A percentile compares a stretch with the other conserved stretches of the same genome.
Conservation (phyloP, 1,140 invertebrate species). For the Heliconius melpomene region DNA sequence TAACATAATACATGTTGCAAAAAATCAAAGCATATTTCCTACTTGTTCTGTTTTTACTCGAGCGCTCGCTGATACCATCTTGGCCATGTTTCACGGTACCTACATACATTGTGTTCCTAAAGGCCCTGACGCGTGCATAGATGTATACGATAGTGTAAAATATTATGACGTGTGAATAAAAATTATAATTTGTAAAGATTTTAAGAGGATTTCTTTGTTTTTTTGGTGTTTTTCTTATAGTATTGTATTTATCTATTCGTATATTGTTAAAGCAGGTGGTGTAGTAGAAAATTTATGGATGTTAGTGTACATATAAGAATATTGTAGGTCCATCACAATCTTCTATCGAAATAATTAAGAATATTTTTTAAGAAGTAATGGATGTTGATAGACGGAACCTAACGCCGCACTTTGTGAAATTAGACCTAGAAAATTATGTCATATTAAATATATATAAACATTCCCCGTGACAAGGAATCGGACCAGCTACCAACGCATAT, state of each 20-base stretch:
- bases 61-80: slow-evolving; percentile 54
- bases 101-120: slow-evolving; percentile 40
- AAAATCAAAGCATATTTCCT: slow-evolving; percentile 36
- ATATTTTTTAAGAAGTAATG: too few relatives aligned
- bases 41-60: slow-evolving; percentile 45
- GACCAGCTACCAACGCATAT: background rate
- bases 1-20: slow-evolving; percentile 35
- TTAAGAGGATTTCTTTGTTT: slow-evolving; percentile 31
- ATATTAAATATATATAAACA: background rate
- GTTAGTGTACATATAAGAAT: background rate
- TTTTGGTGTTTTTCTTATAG: background rate
- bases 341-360: too few relatives aligned
- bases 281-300: background rate
- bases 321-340: too few relatives aligned
- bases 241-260: background rate
- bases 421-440: too few relatives aligned
- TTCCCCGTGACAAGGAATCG: background rate
- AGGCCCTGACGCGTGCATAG: slow-evolving; percentile 45
- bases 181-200: slow-evolving; percentile 45
- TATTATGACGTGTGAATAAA: slow-evolving; percentile 60
- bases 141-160: slow-evolving; percentile 54
- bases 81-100: slow-evolving; percentile 52
- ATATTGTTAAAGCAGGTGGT: background rate
- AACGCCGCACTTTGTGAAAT: too few relatives aligned
- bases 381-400: too few relatives aligned